Conservation (phyloP, 2,113 vertebrate species). For the Nipponia nippon region DNA sequence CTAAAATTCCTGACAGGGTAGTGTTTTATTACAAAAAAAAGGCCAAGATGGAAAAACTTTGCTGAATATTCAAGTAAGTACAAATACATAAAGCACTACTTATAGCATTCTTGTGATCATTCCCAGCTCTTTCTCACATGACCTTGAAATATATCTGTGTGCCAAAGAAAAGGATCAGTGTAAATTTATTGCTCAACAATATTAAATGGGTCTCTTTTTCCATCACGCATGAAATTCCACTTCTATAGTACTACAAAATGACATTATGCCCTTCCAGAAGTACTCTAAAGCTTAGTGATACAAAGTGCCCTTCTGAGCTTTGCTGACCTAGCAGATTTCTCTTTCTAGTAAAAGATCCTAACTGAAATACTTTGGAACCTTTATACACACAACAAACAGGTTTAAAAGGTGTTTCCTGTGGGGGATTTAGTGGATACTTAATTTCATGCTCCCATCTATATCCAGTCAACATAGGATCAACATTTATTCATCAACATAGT, state of each 20-base stretch:
- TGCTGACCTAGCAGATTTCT: constrained; percentile 40
- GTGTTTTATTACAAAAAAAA: neutral
- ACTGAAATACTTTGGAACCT: constrained; percentile 3
- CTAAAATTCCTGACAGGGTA: neutral
- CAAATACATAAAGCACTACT: neutral
- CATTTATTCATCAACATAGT: neutral
- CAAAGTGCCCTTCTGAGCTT: constrained; percentile 41
- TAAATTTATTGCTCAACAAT: neutral
- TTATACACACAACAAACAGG: neutral
- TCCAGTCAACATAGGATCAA: neutral
- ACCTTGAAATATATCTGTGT: neutral
- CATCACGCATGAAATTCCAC: neutral
- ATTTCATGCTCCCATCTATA: constrained; percentile 33
- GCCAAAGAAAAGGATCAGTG: neutral
- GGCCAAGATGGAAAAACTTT: neutral
- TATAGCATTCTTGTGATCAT: neutral
- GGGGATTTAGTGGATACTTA: constrained; percentile 1
- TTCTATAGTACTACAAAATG: neutral
- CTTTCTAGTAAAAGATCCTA: neutral
- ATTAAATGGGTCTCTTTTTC: neutral
- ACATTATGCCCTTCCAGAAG: neutral
- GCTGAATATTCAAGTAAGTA: neutral
- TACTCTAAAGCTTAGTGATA: neutral
- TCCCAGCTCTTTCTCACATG: neutral
- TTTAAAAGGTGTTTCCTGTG: constrained; percentile 19